Base-by-base conservation (phyloP, 2,113 vertebrate genomes). In the Propithecus coquereli region DNA sequence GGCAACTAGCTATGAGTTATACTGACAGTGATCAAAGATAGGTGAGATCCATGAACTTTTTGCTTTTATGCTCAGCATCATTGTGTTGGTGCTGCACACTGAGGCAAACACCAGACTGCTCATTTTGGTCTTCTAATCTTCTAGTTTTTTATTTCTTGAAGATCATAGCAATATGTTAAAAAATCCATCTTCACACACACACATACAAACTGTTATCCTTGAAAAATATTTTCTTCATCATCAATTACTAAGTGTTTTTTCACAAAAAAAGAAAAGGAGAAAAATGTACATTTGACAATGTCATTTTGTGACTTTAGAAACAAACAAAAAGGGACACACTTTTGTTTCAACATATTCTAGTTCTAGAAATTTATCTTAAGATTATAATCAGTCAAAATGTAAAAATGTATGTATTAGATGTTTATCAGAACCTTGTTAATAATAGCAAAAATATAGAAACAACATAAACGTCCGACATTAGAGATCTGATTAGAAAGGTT, bases 1-100 rank as follows among this genome's bases (percentile, higher is more conserved):
- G 98, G 98, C 95, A 99, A 99, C 95, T 99, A 98, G 97, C 98
- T 16, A 47, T 80, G 89, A 91, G 65, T 84, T 94, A 93, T 22
- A 88, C 57, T 93, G 95, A 95, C 94, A 94, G 83, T 96, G 96
- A 95, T 18, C 91, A 95, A 98, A 97, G 96, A 92, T 97, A 97
- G 73, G 74, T 82, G 84, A 98, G 94, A 96, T 90, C 93, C 93
- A 95, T 96, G 97, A 97, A 98, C 88, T 96, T 93, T 83, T 94
- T 96, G 97, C 97, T 96, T 98, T 95, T 97, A 96, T 43, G 96
- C 95, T 98, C 95, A 90, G 98, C 94, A 79, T 94, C 43, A 32
- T 84, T 96, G 88, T 97, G 93, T 98, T 96, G 97, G 98, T 98
- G 97, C 98, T 98, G 97, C 97, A 98, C 94, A 96, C 97, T 98